Evolutionary conservation across 2,888 invertebrate species (phyloP).

Genomic region (Ceraclea dissimilis): DNA sequence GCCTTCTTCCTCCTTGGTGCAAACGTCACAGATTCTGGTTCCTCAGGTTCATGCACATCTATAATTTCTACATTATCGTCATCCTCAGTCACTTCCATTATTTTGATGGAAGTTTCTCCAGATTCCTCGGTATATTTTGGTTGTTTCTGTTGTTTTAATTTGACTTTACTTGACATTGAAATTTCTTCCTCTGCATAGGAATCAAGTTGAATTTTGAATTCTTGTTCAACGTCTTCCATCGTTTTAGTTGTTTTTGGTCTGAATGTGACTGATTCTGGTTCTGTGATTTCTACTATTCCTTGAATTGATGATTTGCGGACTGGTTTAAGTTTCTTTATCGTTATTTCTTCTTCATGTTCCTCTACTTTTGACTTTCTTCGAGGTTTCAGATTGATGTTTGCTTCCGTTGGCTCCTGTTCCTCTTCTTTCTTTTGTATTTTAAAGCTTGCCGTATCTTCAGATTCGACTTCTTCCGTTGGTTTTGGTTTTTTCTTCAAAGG

Average conservation of each 20-base stretch:
- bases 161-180: constrained; percentile 77
- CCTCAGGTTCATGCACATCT: constrained; percentile 42
- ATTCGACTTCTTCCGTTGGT: constrained; percentile 27
- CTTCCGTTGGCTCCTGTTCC: constrained; percentile 10
- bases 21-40: constrained; percentile 72
- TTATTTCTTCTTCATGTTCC: constrained; percentile 55
- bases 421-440: constrained; percentile 29
- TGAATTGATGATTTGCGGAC: constrained; percentile 54
- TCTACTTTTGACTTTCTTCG: constrained; percentile 46
- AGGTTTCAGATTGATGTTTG: constrained; percentile 38
- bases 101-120: constrained; percentile 66
- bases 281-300: constrained; percentile 65
- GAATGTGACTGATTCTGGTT: constrained; percentile 73
- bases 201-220: constrained; percentile 78
- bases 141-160: constrained; percentile 64
- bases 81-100: constrained; percentile 49
- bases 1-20: constrained; percentile 67
- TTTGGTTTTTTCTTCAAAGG: constrained; percentile 30
- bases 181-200: constrained; percentile 84
- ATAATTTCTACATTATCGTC: constrained; percentile 47
- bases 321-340: constrained; percentile 65
- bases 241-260: constrained; percentile 68
- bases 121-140: constrained; percentile 71
- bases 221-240: constrained; percentile 83
- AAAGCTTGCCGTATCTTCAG: constrained; percentile 26